A percentile compares a stretch with the other conserved stretches of the same genome.
These are phyloP conservation scores for Podiceps cristatus DNA, from an alignment of 2,113 vertebrate species.

Conservation along the genomic window DNA sequence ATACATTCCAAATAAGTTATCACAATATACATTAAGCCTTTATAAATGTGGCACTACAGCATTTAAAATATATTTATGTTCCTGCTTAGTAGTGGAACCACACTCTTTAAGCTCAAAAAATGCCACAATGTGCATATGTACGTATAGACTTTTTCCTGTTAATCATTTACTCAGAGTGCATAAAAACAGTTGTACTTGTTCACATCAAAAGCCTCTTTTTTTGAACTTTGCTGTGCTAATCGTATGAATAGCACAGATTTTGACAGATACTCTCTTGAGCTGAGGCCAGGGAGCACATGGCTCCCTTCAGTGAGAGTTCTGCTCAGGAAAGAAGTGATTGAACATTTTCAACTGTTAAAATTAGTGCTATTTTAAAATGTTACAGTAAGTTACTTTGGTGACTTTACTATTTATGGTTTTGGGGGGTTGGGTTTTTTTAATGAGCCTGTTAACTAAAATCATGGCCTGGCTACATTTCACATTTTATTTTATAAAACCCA, in stretches of 20 bases:
- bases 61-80: neutral
- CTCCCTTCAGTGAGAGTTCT: neutral
- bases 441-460: neutral
- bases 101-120: neutral
- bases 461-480: neutral
- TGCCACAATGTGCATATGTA: neutral
- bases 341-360: neutral
- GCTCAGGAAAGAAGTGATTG: neutral
- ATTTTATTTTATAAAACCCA: neutral
- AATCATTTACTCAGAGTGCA: neutral
- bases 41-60: neutral
- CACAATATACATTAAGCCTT: neutral
- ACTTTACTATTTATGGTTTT: neutral
- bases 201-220: neutral
- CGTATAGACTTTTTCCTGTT: neutral
- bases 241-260: neutral
- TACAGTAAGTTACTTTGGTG: neutral
- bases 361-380: neutral
- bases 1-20: neutral
- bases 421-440: neutral
- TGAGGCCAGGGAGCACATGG: neutral
- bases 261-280: neutral
- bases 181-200: neutral
- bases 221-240: neutral
- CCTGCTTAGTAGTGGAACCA: neutral